Conservation (phyloP, 2,113 vertebrate species). For the Tympanuchus pallidicinctus region DNA sequence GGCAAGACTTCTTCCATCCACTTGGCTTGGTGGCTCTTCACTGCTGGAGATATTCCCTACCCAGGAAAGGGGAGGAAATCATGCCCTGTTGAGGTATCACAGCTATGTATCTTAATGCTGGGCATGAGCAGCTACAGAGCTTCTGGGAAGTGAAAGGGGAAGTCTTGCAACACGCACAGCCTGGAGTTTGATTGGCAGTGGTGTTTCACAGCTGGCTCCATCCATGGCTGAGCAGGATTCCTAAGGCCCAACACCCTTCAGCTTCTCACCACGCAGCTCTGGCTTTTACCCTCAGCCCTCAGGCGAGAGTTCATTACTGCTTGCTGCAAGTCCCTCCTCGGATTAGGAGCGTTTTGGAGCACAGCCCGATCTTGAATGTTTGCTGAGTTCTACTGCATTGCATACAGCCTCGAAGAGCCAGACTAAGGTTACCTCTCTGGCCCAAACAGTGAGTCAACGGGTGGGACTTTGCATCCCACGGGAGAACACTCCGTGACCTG, state of each 20-base stretch:
- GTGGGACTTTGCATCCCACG: neutral
- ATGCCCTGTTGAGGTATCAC: neutral
- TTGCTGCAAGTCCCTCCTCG: neutral
- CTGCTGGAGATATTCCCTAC: neutral
- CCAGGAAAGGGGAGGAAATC: neutral
- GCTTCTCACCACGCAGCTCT: neutral
- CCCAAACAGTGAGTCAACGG: fast-evolving
- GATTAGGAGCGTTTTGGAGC: neutral
- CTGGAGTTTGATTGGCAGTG: neutral
- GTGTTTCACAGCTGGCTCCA: neutral
- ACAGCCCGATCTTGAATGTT: neutral
- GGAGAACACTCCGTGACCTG: fast-evolving
- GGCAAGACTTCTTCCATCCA: neutral
- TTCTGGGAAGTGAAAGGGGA: neutral
- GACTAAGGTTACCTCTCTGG: neutral
- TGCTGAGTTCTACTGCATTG: neutral
- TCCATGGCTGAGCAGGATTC: neutral
- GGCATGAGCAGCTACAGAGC: neutral
- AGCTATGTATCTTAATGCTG: neutral
- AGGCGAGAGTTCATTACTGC: neutral
- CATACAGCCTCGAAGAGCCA: neutral
- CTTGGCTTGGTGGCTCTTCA: neutral
- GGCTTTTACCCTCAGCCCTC: neutral
- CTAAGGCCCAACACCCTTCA: neutral
- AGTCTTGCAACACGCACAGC: neutral